Conservation (phyloP, 2,888 invertebrate genomes). For the Harpalus rubripes region DNA sequence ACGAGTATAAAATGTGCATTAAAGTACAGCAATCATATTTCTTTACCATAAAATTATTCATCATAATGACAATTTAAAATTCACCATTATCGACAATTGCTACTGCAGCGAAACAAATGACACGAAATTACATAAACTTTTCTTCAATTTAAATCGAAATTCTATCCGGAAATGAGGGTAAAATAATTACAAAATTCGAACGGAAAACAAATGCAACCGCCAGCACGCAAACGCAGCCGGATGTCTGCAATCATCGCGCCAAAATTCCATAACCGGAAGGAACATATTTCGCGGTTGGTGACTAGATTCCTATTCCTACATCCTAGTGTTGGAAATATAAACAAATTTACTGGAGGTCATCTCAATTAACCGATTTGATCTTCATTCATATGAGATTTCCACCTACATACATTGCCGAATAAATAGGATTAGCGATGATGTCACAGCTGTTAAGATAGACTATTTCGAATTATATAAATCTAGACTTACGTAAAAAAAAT, state of each 20-base stretch:
- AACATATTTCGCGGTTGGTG: constrained; percentile 37
- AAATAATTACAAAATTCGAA: constrained; percentile 36
- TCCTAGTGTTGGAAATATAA: neutral
- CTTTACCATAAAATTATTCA: no score
- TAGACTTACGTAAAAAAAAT: no score
- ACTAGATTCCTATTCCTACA: constrained; percentile 13
- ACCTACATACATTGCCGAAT: neutral
- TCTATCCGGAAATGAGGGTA: constrained; percentile 27
- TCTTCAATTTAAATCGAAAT: neutral
- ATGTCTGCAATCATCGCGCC: constrained; percentile 38
- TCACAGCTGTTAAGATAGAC: no score
- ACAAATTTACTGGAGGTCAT: constrained; percentile 39
- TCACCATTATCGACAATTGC: neutral
- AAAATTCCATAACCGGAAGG: constrained; percentile 48
- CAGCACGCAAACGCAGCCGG: constrained; percentile 38
- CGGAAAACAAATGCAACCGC: constrained; percentile 34
- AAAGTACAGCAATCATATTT: no score
- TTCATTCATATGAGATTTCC: neutral
- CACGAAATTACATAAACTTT: constrained; percentile 8
- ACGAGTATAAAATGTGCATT: no score
- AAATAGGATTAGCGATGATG: no score
- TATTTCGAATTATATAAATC: no score
- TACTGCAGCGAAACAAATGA: neutral
- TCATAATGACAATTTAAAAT: neutral
- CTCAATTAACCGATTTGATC: constrained; percentile 33